Base-by-base conservation (phyloP, 2,113 vertebrate species). In the Odontophorus gujanensis region DNA sequence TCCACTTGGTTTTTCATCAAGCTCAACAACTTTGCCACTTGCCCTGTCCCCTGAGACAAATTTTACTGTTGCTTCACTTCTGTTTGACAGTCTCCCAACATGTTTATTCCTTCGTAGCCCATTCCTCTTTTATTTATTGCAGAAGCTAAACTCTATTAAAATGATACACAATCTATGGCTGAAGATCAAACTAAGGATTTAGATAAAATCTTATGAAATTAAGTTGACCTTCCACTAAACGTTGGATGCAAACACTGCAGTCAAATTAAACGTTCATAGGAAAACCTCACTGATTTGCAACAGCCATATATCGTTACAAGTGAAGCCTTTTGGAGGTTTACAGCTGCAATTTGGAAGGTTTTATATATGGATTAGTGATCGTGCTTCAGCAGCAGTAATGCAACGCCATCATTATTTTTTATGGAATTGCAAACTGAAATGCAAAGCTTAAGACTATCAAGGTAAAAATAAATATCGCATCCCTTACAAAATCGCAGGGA, bases 111-210 rank as follows among this genome's bases (percentile, higher is more conserved):
- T 61, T 20, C 34, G 34, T 19, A 87, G 36, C 38, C 42, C 3
- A 0, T 77, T 87, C 4, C 6, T 75, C 69, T 89, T 71, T 76
- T 72, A 75, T 80, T 85, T 91, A 75, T 65, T 36, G 75, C 55
- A 83, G 77, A 74, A 94, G 53, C 51, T 85, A 74, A 72, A 78
- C 48, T 83, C 72, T 72, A 36, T 71, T 93, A 84, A 90, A 93
- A 81, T 58, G 6, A 90, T 85, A 81, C 69, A 91, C 38, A 81
- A 73, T 57, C 32, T 43, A n/a, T 24, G 26, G 53, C 77, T 81
- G 85, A 89, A 91, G 55, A 93, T 21, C 42, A 85, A 91, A 88
- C 43, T 57, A 67, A 85, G 40, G 48, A 73, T 87, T 68, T 42
- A 28, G 45, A 22, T 57, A 89, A n/a, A 24, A 59, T 22, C 26